Evolutionary conservation across 2,888 invertebrate genomes (phyloP).

Genomic region (Phrixothrix hirtus): DNA sequence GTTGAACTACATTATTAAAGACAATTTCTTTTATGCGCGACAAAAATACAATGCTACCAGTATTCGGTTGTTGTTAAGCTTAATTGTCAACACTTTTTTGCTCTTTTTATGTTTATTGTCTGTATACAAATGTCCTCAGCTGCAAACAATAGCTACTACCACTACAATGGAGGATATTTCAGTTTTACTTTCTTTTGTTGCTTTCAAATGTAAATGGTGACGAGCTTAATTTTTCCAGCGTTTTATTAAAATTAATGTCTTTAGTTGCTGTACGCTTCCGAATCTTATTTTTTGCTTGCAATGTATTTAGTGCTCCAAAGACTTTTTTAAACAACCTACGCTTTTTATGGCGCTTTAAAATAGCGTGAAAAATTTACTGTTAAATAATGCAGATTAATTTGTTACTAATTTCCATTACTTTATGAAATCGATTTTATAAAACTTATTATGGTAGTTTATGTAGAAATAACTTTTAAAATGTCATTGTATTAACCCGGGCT

Average conservation of each 20-base stretch:
- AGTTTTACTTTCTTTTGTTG: conserved; percentile 46
- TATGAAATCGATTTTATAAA: too few species aligned
- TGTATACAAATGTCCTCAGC: conserved; percentile 51
- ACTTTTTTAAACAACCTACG: conserved; percentile 29
- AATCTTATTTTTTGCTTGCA: conserved; percentile 23
- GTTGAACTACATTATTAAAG: conserved; percentile 51
- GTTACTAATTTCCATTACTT: too few species aligned
- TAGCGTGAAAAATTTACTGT: not conserved
- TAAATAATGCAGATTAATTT: too few species aligned
- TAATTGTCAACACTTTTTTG: conserved; percentile 52
- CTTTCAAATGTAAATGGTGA: conserved; percentile 50
- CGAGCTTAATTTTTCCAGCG: conserved; percentile 39
- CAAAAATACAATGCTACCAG: conserved; percentile 39
- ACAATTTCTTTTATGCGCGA: conserved; percentile 50
- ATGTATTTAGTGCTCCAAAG: too few species aligned
- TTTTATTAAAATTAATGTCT: conserved; percentile 38
- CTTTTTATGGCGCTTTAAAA: not conserved
- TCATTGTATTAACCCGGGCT: too few species aligned
- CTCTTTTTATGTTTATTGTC: conserved; percentile 49
- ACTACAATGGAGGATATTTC: conserved; percentile 47
- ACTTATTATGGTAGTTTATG: too few species aligned
- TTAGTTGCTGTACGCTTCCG: conserved; percentile 35
- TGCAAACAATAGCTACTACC: conserved; percentile 45
- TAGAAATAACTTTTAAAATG: too few species aligned
- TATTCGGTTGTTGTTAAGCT: conserved; percentile 50